These are phyloP conservation scores for Gortyna flavago DNA, from an alignment of 2,888 invertebrate species.

Conservation along the genomic window DNA sequence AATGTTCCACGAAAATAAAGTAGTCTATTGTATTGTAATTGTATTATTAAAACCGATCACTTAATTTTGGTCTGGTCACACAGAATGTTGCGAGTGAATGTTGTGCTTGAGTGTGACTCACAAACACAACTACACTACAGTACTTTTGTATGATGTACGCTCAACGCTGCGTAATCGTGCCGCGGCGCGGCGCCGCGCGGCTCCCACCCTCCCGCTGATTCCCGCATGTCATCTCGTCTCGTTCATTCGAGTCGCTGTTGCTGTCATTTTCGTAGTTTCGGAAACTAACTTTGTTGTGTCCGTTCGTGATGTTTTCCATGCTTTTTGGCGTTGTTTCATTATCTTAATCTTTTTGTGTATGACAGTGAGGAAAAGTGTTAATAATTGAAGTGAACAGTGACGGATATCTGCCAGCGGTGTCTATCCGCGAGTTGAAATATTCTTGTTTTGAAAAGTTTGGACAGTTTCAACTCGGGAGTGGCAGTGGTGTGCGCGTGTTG, in stretches of 20 bases:
- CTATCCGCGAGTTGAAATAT: slow-evolving; percentile 36
- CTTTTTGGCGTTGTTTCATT: slow-evolving; percentile 65
- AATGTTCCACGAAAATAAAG: not conserved
- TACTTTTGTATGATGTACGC: too few species aligned
- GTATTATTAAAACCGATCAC: not conserved
- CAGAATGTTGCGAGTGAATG: not conserved
- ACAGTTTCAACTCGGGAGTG: slow-evolving; percentile 79
- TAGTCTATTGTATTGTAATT: too few species aligned
- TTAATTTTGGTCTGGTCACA: slow-evolving; percentile 47
- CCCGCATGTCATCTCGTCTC: slow-evolving; percentile 55
- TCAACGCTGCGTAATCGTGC: slow-evolving; percentile 27
- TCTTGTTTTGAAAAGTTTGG: slow-evolving; percentile 78
- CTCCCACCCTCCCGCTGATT: slow-evolving; percentile 24
- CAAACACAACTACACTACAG: not conserved
- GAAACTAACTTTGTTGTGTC: slow-evolving; percentile 66
- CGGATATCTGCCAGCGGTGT: slow-evolving; percentile 34
- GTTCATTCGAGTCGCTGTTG: slow-evolving; percentile 38
- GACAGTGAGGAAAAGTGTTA: slow-evolving; percentile 66
- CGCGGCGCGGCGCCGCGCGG: slow-evolving; percentile 12
- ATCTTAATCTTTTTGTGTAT: slow-evolving; percentile 63
- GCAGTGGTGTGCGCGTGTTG: slow-evolving; percentile 79
- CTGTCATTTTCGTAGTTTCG: slow-evolving; percentile 71
- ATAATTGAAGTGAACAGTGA: slow-evolving; percentile 48
- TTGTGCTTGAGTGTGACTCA: slow-evolving; percentile 38
- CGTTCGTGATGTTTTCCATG: slow-evolving; percentile 72